phyloP scores from a whole-genome alignment of 1,140 invertebrate genomes.

The Pteromalus puparum region DNA sequence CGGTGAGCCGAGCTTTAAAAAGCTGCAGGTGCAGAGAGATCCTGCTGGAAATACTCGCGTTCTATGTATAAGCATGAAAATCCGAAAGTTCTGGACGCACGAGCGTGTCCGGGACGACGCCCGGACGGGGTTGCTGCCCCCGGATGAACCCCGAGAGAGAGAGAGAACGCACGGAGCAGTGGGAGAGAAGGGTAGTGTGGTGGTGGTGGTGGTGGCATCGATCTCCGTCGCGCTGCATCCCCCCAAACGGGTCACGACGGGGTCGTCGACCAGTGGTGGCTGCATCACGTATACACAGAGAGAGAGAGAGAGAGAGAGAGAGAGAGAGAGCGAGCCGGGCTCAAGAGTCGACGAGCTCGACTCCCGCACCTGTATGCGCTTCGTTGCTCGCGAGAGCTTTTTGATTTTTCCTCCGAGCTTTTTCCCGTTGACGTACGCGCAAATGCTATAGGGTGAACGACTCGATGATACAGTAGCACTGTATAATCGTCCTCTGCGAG shows the following conservation, averaged over 20 bases:
- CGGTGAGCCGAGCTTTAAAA: neutral
- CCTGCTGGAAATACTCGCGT: too few relatives aligned
- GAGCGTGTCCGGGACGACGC: conserved; percentile 57
- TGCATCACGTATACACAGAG: neutral
- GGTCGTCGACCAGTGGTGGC: conserved; percentile 66
- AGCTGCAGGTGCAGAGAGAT: too few relatives aligned
- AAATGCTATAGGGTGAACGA: conserved; percentile 10
- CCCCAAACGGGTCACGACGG: conserved; percentile 68
- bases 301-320: too few relatives aligned
- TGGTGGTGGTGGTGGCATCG: conserved; percentile 64
- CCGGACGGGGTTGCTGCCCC: conserved; percentile 72
- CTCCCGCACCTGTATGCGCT: neutral
- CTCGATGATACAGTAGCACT: too few relatives aligned
- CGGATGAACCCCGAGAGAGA: conserved; percentile 66
- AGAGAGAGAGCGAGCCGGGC: neutral
- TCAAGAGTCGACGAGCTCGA: conserved; percentile 7
- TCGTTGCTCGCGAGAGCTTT: neutral
- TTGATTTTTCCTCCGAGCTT: neutral
- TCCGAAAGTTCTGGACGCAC: conserved; percentile 27
- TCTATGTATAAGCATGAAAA: neutral
- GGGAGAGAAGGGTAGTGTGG: neutral
- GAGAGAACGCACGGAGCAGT: conserved; percentile 48
- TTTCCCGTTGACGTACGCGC: neutral
- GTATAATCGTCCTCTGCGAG: too few relatives aligned
- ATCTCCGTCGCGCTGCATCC: conserved; percentile 70